Base-by-base conservation (phyloP, 2,888 invertebrate species). In the Nyleta sp. region DNA sequence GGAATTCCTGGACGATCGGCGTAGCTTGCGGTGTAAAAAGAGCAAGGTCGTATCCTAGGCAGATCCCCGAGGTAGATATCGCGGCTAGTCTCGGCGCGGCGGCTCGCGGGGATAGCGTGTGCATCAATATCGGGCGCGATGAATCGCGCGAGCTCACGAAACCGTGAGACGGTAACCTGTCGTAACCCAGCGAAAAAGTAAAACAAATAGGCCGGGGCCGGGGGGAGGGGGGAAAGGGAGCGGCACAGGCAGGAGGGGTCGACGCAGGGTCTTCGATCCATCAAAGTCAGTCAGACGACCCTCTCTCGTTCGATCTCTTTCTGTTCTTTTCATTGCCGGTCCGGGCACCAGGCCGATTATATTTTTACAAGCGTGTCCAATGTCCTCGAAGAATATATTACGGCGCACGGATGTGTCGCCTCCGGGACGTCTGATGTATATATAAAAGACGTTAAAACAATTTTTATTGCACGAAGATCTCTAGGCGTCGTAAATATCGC, bases 321-420 rank as follows among this genome's bases (percentile, higher is more conserved):
- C 75, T 53, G 20, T 44, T 70, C 55, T 46, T 72, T 77, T 72
- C 72, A 72, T 72, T 72, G 42, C 53, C 67, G 62, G 24, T 20
- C 20, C 53, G 31, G 73, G 68, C 73, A 72, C 46, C 80, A 79
- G 82, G 78, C 82, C 81, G 84, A 83, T 83, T 80, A 84, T 83
- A 86, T 84, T 87, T 87, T 88, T 86, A 88, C 87, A 86, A 88
- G 88, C 89, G 87, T 87, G 89, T 87, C 89, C 88, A 86, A 89
- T 88, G 86, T 85, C 85, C 83, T 87, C 86, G 86, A 85, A 81
- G 87, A 88, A 88, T 87, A 87, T 83, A 87, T 89, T 88, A 88
- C 62, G 57, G 50, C 33, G 71, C 68, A 64, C 42, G 52, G 68
- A 77, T 64, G 60, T 68, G 75, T 80, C 75, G 71, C 75, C 64